phyloP scores from a whole-genome alignment of 2,888 invertebrate genomes.

The Rhopalosiphum nymphaeae region DNA sequence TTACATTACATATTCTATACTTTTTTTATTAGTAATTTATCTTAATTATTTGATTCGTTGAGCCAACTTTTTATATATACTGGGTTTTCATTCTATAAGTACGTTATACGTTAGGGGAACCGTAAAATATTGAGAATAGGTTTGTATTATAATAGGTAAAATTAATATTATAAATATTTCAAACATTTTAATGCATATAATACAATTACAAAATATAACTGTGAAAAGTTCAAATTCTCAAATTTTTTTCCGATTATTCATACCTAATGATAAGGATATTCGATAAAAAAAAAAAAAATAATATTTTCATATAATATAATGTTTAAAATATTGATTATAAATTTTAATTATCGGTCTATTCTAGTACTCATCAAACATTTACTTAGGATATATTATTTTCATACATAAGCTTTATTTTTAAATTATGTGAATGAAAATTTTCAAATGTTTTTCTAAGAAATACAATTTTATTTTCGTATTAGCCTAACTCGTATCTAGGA shows the following conservation, averaged over 20 bases:
- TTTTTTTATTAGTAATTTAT: background rate
- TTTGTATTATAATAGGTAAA: background rate
- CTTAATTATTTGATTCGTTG: background rate
- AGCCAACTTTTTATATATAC: no score
- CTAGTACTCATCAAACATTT: background rate
- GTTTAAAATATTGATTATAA: background rate
- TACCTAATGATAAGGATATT: no score
- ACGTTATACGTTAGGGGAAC: no score
- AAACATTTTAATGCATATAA: background rate
- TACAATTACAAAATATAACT: background rate
- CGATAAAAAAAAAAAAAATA: no score
- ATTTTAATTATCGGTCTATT: background rate
- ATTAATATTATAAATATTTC: background rate
- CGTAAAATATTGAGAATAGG: background rate
- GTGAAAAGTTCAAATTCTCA: background rate
- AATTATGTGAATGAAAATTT: background rate
- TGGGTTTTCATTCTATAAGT: no score
- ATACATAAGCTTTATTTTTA: background rate
- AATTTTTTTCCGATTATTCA: background rate
- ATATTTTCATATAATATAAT: no score
- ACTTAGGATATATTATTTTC: background rate
- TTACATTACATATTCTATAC: no score
- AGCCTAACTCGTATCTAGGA: background rate
- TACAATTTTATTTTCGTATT: background rate
- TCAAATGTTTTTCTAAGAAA: background rate